phyloP scores from a whole-genome alignment of 2,888 invertebrate species.

The Argynnis bischoffii region DNA sequence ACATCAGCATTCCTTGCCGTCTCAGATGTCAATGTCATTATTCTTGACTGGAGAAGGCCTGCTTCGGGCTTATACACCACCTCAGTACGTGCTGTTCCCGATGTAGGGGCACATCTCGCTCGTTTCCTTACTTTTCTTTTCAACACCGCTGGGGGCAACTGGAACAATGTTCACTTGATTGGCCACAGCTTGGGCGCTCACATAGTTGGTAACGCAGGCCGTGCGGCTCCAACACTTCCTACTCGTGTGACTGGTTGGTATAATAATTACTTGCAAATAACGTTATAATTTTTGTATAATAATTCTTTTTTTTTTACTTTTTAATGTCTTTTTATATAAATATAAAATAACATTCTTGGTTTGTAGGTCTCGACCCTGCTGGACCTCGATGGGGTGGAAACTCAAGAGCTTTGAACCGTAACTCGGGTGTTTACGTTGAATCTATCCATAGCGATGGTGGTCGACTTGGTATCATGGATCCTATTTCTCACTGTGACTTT shows the following conservation, averaged over 20 bases:
- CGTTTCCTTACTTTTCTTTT: slow-evolving; percentile 63
- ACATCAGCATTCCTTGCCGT: slow-evolving; percentile 51
- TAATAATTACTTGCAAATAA: no score
- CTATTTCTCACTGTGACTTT: slow-evolving; percentile 49
- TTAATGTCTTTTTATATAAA: slow-evolving; percentile 1
- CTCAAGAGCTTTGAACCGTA: slow-evolving; percentile 42
- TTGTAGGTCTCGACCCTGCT: slow-evolving; percentile 50
- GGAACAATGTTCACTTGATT: slow-evolving; percentile 64
- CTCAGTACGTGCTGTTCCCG: slow-evolving; percentile 53
- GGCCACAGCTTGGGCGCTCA: slow-evolving; percentile 74
- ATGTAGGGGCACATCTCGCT: slow-evolving; percentile 58
- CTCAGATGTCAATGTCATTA: slow-evolving; percentile 56
- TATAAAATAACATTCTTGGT: background rate
- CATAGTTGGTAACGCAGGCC: slow-evolving; percentile 64
- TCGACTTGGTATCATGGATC: slow-evolving; percentile 47
- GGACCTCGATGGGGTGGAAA: slow-evolving; percentile 46
- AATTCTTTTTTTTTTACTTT: no score
- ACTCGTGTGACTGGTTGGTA: slow-evolving; percentile 49
- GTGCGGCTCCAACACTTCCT: slow-evolving; percentile 49
- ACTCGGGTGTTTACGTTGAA: slow-evolving; percentile 49
- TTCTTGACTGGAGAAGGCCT: slow-evolving; percentile 59
- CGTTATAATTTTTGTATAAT: no score
- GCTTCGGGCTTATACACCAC: slow-evolving; percentile 52
- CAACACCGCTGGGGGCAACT: slow-evolving; percentile 58
- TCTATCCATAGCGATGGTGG: slow-evolving; percentile 52